phyloP scores from a whole-genome alignment of 2,797 vertebrate genomes.

The Remorina albescens region DNA sequence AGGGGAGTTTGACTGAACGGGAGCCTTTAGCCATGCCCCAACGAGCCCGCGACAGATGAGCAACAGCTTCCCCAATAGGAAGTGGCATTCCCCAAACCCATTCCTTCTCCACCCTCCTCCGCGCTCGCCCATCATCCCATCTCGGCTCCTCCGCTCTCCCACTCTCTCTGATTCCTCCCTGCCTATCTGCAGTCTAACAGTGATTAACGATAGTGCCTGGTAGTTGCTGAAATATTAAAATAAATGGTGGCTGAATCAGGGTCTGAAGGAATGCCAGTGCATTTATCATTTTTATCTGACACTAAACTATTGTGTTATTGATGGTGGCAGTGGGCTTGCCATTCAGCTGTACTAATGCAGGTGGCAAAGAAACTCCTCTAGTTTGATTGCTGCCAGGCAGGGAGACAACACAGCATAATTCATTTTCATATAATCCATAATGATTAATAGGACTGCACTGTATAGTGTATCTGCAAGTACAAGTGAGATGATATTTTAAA shows the following conservation, averaged over 20 bases:
- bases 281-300: conserved; percentile 75
- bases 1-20: conserved; percentile 81
- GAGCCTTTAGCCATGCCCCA: conserved; percentile 84
- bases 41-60: conserved; percentile 81
- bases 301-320: conserved; percentile 78
- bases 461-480: conserved; percentile 19
- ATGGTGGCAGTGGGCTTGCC: conserved; percentile 60
- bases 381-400: conserved; percentile 58
- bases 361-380: conserved; percentile 53
- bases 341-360: conserved; percentile 64
- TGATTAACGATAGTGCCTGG: conserved; percentile 79
- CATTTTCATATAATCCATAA: conserved; percentile 49
- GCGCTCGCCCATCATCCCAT: conserved; percentile 49
- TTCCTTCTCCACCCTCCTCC: conserved; percentile 59
- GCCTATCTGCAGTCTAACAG: conserved; percentile 72
- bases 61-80: conserved; percentile 79
- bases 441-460: conserved; percentile 57
- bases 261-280: conserved; percentile 68
- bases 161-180: conserved; percentile 60
- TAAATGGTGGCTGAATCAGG: conserved; percentile 77
- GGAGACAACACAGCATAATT: conserved; percentile 53
- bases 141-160: conserved; percentile 39
- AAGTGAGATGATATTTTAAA: background rate
- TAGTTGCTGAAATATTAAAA: conserved; percentile 81
- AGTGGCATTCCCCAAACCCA: conserved; percentile 74